phyloP scores from a whole-genome alignment of 2,888 invertebrate genomes.

The Erebia epiphron region DNA sequence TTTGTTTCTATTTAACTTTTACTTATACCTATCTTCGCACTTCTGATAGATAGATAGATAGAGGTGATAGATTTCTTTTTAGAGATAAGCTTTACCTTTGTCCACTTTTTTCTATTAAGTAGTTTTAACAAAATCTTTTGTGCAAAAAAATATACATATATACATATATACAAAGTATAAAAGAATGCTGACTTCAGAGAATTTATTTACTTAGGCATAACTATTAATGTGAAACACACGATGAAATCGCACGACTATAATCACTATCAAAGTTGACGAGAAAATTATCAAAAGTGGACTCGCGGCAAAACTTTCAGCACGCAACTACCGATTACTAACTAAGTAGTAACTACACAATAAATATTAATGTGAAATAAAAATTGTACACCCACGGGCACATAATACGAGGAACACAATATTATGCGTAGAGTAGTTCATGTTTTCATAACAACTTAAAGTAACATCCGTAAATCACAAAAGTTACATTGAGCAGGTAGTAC shows the following conservation, averaged over 20 bases:
- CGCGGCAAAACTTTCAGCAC: constrained; percentile 57
- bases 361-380: constrained; percentile 34
- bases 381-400: constrained; percentile 66
- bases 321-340: constrained; percentile 51
- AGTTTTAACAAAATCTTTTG: too few species aligned
- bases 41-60: too few species aligned
- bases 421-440: constrained; percentile 64
- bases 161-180: neutral
- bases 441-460: constrained; percentile 27
- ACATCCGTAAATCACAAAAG: constrained; percentile 21
- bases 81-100: too few species aligned
- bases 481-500: constrained; percentile 32
- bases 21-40: too few species aligned
- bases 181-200: neutral
- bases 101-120: too few species aligned
- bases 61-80: too few species aligned
- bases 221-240: neutral
- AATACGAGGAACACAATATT: constrained; percentile 65
- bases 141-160: too few species aligned
- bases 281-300: constrained; percentile 56
- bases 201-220: neutral
- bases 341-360: constrained; percentile 39
- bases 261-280: constrained; percentile 35
- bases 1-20: neutral
- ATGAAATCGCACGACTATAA: constrained; percentile 7